A percentile compares a stretch with the other conserved stretches of the same genome.
These are phyloP conservation scores for Drosophila novamexicana DNA, from an alignment of 1,140 invertebrate genomes.

Conservation along the genomic window DNA sequence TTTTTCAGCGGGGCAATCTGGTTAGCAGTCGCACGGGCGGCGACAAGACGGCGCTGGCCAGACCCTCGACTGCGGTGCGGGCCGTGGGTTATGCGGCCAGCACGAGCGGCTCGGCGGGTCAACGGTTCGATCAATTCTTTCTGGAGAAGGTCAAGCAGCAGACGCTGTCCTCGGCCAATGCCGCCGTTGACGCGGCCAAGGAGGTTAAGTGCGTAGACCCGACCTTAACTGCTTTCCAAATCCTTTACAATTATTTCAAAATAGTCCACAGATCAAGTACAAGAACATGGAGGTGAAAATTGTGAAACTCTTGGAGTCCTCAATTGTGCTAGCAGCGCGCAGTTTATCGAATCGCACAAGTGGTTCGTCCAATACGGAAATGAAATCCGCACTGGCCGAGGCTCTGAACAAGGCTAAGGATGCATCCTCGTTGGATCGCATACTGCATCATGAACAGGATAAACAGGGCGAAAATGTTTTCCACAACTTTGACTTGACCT, in stretches of 20 bases:
- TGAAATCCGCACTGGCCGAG: constrained; percentile 62
- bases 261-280: constrained; percentile 93
- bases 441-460: constrained; percentile 95
- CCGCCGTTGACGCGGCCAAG: constrained; percentile 87
- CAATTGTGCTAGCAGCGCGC: constrained; percentile 87
- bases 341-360: constrained; percentile 49
- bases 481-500: constrained; percentile 97
- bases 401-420: constrained; percentile 98
- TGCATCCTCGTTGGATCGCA: constrained; percentile 95
- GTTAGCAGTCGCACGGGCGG: constrained; percentile 66
- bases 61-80: constrained; percentile 98
- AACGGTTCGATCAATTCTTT: constrained; percentile 91
- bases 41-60: constrained; percentile 81
- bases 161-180: constrained; percentile 68
- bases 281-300: constrained; percentile 92
- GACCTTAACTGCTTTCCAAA: background rate
- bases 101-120: constrained; percentile 82
- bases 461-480: constrained; percentile 93
- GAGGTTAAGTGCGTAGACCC: constrained; percentile 86
- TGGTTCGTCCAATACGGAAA: constrained; percentile 47
- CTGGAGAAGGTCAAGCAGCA: constrained; percentile 87
- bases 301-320: constrained; percentile 93
- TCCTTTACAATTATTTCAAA: background rate
- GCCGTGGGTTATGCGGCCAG: constrained; percentile 96
- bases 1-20: constrained; percentile 68